Conservation (phyloP, 2,888 invertebrate genomes). For the Tachystola acroxantha region DNA sequence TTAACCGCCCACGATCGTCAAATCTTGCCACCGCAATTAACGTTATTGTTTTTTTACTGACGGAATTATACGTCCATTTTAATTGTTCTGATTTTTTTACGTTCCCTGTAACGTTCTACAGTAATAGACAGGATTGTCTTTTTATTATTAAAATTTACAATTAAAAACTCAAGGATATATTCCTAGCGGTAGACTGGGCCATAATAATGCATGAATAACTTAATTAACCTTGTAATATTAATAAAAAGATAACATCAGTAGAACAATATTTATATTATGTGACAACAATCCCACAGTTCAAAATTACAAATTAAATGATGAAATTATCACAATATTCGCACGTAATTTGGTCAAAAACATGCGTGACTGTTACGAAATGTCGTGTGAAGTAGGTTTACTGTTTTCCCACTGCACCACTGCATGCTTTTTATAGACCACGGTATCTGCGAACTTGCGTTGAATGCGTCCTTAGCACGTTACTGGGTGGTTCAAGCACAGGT, state of each 20-base stretch:
- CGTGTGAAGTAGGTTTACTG: constrained; percentile 19
- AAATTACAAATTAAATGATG: neutral
- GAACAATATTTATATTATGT: neutral
- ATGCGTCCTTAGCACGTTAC: neutral
- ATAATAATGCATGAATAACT: constrained; percentile 14
- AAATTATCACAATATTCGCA: constrained; percentile 9
- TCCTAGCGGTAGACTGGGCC: constrained; percentile 5
- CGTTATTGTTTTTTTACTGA: constrained; percentile 46
- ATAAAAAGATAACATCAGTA: neutral
- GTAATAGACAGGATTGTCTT: neutral
- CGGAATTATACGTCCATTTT: constrained; percentile 40
- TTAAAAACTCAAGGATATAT: neutral
- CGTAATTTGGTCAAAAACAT: constrained; percentile 5
- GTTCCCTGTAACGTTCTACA: neutral
- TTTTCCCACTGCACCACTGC: constrained; percentile 5
- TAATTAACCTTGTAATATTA: constrained; percentile 11
- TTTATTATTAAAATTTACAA: neutral
- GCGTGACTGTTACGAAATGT: constrained; percentile 17
- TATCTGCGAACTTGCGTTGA: constrained; percentile 8
- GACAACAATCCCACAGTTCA: constrained; percentile 4
- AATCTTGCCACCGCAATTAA: constrained; percentile 43
- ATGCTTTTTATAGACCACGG: constrained; percentile 10
- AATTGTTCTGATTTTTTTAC: constrained; percentile 41
- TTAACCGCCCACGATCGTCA: constrained; percentile 14
- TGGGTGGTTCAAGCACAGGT: no score